Conservation (phyloP, 2,113 vertebrate genomes). For the Labeo rohita region DNA sequence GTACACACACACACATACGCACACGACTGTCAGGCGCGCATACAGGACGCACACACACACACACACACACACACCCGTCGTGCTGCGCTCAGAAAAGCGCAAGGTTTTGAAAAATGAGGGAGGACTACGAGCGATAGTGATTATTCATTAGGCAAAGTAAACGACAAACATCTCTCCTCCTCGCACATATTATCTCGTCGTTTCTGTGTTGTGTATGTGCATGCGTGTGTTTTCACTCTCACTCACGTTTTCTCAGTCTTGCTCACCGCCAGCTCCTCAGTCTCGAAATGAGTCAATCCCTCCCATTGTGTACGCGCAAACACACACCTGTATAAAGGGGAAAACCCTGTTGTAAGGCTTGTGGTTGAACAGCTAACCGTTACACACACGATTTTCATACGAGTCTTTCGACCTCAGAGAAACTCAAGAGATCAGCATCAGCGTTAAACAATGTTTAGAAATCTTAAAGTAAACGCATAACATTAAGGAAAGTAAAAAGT, state of each 20-base stretch:
- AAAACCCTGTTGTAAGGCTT: slow-evolving; percentile 35
- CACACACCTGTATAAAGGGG: slow-evolving; percentile 22
- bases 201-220: neutral
- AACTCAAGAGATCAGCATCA: neutral
- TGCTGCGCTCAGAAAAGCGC: neutral
- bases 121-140: neutral
- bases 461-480: neutral
- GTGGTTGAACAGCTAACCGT: slow-evolving; percentile 17
- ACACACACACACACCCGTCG: neutral
- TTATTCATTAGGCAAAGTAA: slow-evolving; percentile 29
- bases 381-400: slow-evolving; percentile 9
- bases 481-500: neutral
- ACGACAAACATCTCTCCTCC: neutral
- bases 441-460: neutral
- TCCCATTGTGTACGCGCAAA: neutral
- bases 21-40: neutral
- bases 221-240: slow-evolving; percentile 23
- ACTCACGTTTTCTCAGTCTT: slow-evolving; percentile 39
- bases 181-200: neutral
- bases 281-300: slow-evolving; percentile 38
- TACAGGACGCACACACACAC: neutral
- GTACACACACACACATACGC: neutral
- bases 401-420: neutral
- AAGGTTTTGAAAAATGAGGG: neutral
- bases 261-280: slow-evolving; percentile 41